A percentile compares a stretch with the other conserved stretches of the same genome.
Evolutionary conservation across 64 coral and sea anemone genomes (phyloP).

Genomic region (Cladopsammia gracilis): DNA sequence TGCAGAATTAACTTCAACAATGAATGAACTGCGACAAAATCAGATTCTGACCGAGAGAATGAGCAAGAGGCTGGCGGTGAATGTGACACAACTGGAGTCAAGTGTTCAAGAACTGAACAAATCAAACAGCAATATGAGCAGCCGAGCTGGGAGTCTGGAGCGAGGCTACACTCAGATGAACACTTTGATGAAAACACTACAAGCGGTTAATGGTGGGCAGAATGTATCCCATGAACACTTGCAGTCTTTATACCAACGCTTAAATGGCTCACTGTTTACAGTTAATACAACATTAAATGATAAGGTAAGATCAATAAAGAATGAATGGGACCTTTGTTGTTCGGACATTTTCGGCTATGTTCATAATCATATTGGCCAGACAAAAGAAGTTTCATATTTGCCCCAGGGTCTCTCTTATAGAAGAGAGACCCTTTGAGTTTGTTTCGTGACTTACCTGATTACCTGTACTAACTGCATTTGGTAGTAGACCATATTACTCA

Average conservation of each 20-base stretch:
- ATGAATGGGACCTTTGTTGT: no score
- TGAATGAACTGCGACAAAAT: conserved; percentile 10
- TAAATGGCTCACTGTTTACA: not conserved
- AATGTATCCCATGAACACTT: not conserved
- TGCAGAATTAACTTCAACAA: not conserved
- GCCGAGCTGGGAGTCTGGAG: not conserved
- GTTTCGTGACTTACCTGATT: no score
- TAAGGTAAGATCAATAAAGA: not conserved
- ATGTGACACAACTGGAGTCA: conserved; percentile 22
- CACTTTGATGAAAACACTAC: not conserved
- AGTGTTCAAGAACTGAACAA: not conserved
- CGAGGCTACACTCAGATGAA: conserved; percentile 26
- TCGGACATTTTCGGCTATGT: no score
- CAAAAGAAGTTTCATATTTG: no score
- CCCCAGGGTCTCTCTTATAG: no score
- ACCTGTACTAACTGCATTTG: no score
- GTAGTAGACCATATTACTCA: no score
- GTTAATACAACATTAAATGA: not conserved
- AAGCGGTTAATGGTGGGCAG: not conserved
- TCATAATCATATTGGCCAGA: no score
- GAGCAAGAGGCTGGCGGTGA: not conserved
- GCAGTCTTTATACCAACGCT: not conserved
- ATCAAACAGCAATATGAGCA: not conserved
- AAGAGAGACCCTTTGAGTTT: no score
- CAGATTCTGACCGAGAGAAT: not conserved